Conservation (phyloP, 1,140 invertebrate genomes). For the Dinoponera quadriceps region DNA sequence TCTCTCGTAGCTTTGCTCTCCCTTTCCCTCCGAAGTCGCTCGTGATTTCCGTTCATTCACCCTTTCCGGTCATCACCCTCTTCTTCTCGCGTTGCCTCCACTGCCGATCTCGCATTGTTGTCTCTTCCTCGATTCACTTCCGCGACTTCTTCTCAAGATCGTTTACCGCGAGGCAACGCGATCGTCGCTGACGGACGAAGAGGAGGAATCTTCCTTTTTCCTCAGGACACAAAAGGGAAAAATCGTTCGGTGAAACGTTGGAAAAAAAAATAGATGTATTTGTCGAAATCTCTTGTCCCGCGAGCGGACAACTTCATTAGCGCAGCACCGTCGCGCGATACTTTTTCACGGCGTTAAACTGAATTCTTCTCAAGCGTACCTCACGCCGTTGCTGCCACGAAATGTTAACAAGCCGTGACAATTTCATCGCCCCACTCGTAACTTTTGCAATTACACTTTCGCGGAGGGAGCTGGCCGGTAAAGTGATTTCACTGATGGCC, state of each 20-base stretch:
- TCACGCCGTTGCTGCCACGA: background rate
- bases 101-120: slow-evolving; percentile 63
- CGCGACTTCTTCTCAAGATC: slow-evolving; percentile 69
- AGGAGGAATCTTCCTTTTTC: background rate
- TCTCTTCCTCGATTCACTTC: slow-evolving; percentile 69
- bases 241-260: background rate
- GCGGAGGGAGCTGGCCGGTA: background rate
- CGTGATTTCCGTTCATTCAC: slow-evolving; percentile 82
- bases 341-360: slow-evolving; percentile 3
- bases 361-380: slow-evolving; percentile 8
- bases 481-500: slow-evolving; percentile 53
- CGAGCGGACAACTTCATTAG: background rate
- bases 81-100: slow-evolving; percentile 75
- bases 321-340: background rate
- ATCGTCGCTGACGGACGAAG: slow-evolving; percentile 10
- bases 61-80: slow-evolving; percentile 82
- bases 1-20: slow-evolving; percentile 42
- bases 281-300: background rate
- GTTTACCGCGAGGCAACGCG: slow-evolving; percentile 46
- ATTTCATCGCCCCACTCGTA: slow-evolving; percentile 24
- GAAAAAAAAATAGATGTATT: background rate
- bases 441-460: slow-evolving; percentile 45
- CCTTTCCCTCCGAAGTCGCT: slow-evolving; percentile 64
- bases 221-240: background rate
- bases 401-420: slow-evolving; percentile 41